Base-by-base conservation (phyloP, 2,113 vertebrate genomes). In the Orthochromis indermauri region DNA sequence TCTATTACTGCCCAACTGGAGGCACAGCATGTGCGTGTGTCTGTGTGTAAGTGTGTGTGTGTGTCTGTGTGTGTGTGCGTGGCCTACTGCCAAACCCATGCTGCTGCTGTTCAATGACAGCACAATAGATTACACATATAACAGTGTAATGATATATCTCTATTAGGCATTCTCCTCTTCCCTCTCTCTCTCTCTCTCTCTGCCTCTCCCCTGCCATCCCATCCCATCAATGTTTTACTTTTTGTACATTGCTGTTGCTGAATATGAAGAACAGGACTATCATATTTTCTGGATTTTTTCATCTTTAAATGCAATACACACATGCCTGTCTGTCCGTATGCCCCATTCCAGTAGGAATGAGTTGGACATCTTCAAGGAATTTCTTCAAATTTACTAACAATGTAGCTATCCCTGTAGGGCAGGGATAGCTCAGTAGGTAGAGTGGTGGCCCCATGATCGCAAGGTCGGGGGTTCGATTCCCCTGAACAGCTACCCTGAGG, bases 1-100 rank as follows among this genome's bases (percentile, higher is more conserved):
- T 92, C 93, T 94, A 95, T 95, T 94, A 95, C 94, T 91, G 93
- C 94, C 93, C 93, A 73, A 95, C 94, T 94, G 94, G 94, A 95
- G 88, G 91, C 93, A 88, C 94, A 94, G 94, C 93, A 17, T 94
- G 94, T 87, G 79, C 40, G 78, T 88, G 84, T 78, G 68, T 88
- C 0, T 89, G 40, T 28, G 94, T 91, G 16, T 93, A 92, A 83
- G 81, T 59, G 78, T 88, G 51, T 87, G 40, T 49, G 66, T 88
- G 87, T 90, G 83, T 88, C 33, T 61, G 33, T 63, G 83, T 88
- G 89, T 81, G 85, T 81, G 80, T 80, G 90, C 4, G 24, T 92
- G 92, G 88, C 86, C 92, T 87, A 83, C 90, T 93, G 91, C 92
- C 94, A 93, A 91, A 81, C 86, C 63, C 90, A 92, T 89, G 92